A percentile compares a stretch with the other conserved stretches of the same genome.
These are phyloP conservation scores for Pelagia noctiluca DNA, from an alignment of 30 jellyfish, hydroid and myxozoan genomes.

Conservation along the genomic window DNA sequence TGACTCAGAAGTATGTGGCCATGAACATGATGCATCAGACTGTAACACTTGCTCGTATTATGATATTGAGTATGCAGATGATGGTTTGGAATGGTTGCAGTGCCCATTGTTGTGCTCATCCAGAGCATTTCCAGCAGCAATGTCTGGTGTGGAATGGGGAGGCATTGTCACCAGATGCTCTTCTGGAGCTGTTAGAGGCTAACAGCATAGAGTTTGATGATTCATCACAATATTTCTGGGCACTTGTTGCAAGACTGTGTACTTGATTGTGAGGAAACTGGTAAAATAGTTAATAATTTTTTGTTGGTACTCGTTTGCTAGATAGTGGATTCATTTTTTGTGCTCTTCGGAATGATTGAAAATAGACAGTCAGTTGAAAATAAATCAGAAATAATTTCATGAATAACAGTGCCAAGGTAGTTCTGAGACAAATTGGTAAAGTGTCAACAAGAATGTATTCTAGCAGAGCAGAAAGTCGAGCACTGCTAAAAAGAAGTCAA, in stretches of 20 bases:
- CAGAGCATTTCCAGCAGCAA: not conserved
- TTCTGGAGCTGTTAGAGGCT: not conserved
- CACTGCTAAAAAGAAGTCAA: not conserved
- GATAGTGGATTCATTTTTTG: not conserved
- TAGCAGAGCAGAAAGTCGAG: not conserved
- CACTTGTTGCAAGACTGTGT: not conserved
- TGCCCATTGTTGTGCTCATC: no score
- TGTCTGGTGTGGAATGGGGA: not conserved
- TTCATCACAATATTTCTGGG: not conserved
- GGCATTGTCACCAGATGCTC: not conserved
- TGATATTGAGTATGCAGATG: no score
- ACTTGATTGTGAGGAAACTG: not conserved
- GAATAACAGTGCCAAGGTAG: not conserved
- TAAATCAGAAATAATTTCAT: not conserved
- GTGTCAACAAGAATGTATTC: not conserved
- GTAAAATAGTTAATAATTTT: not conserved
- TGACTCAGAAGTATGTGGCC: no score
- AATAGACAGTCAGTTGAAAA: not conserved
- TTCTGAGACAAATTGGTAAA: not conserved
- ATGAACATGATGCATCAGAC: no score
- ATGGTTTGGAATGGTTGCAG: no score
- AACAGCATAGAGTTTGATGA: not conserved
- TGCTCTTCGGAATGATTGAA: not conserved
- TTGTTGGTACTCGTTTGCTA: not conserved
- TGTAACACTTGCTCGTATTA: no score